phyloP scores from a whole-genome alignment of 2,888 invertebrate genomes.

The Hirtodrosophila duncani region DNA sequence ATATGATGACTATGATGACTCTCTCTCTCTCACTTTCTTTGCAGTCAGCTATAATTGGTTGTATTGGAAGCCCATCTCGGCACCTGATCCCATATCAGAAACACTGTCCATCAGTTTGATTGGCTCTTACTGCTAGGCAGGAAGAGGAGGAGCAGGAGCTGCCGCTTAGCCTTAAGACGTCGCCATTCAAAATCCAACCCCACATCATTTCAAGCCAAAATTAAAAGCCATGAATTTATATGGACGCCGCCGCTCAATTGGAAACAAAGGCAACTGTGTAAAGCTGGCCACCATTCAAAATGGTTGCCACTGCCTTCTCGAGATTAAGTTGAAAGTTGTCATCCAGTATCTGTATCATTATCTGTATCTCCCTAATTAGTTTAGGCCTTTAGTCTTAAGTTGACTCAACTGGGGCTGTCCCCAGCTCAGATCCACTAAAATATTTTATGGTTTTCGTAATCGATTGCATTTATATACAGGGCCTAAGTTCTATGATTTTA shows the following conservation, averaged over 20 bases:
- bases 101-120: constrained; percentile 82
- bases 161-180: constrained; percentile 1
- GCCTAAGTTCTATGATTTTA: too few relatives aligned
- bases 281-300: constrained; percentile 14
- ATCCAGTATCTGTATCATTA: too few relatives aligned
- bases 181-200: not conserved
- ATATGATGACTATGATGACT: too few relatives aligned
- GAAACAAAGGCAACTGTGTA: too few relatives aligned
- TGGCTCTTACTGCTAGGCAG: constrained; percentile 83
- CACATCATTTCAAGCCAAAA: constrained; percentile 23
- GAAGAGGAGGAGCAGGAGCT: not conserved
- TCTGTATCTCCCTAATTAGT: too few relatives aligned
- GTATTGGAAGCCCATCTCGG: constrained; percentile 86
- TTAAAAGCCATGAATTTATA: constrained; percentile 24
- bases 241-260: constrained; percentile 15
- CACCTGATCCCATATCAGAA: constrained; percentile 81
- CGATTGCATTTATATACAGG: constrained; percentile 65
- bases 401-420: too few relatives aligned
- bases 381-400: too few relatives aligned
- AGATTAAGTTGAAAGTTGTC: too few relatives aligned
- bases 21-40: constrained; percentile 33
- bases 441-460: constrained; percentile 13
- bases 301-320: too few relatives aligned
- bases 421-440: constrained; percentile 12
- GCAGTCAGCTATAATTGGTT: constrained; percentile 88